Evolutionary conservation across 2,888 invertebrate species (phyloP).

Genomic region (Blomia tropicalis): DNA sequence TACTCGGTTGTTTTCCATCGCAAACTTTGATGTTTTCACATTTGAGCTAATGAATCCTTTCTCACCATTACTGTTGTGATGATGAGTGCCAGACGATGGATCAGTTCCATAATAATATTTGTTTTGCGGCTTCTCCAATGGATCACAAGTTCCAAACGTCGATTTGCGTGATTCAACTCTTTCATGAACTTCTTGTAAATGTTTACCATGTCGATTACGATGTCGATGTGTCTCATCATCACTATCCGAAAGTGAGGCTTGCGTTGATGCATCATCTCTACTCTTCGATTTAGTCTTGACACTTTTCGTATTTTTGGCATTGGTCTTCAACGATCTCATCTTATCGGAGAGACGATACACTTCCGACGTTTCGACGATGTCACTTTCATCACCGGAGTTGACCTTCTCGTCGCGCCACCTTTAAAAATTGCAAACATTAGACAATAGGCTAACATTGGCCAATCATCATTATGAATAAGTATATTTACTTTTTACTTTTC

Average conservation of each 20-base stretch:
- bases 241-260: conserved; percentile 25
- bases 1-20: conserved; percentile 17
- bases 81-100: not conserved
- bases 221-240: conserved; percentile 5
- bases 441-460: not conserved
- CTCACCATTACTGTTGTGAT: not conserved
- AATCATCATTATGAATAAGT: not conserved
- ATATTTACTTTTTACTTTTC: conserved; percentile 2
- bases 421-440: not conserved
- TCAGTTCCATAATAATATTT: conserved; percentile 11
- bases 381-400: conserved; percentile 25
- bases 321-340: conserved; percentile 24
- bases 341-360: conserved; percentile 25
- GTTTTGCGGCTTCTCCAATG: not conserved
- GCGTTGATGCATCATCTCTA: conserved; percentile 27
- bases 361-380: conserved; percentile 24
- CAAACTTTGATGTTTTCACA: conserved; percentile 14
- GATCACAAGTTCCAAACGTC: not conserved
- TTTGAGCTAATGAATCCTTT: not conserved
- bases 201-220: conserved; percentile 1
- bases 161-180: not conserved
- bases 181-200: conserved; percentile 1
- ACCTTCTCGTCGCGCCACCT: conserved; percentile 10
- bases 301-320: conserved; percentile 9
- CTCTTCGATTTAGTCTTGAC: not conserved